Percentiles rank a stretch among this genome's conserved stretches.
Conservation (phyloP, 1,140 invertebrate species). For the Diorhabda sublineata region DNA sequence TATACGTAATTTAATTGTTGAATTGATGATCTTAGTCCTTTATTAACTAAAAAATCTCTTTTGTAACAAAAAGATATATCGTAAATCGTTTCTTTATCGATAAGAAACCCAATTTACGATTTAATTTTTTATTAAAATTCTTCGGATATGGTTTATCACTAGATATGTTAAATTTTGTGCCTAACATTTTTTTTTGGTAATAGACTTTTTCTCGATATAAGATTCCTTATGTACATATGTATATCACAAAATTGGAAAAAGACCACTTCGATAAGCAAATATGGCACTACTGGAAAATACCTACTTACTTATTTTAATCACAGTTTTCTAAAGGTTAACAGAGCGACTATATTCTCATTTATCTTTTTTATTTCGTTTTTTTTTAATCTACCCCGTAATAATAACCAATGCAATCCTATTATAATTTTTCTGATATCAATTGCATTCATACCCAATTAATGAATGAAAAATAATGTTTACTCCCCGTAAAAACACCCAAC, state of each 20-base stretch:
- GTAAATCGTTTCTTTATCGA: too few species aligned
- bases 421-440: not conserved
- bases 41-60: too few species aligned
- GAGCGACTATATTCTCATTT: not conserved
- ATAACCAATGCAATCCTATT: not conserved
- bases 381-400: not conserved
- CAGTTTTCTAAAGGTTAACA: conserved; percentile 7
- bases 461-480: too few species aligned
- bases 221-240: not conserved
- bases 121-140: not conserved
- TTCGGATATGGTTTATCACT: not conserved
- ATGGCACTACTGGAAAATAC: conserved; percentile 15
- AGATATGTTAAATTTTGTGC: not conserved
- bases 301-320: conserved; percentile 5
- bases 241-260: conserved; percentile 12
- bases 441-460: not conserved
- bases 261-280: conserved; percentile 7
- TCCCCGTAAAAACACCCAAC: too few species aligned
- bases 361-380: not conserved
- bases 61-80: too few species aligned
- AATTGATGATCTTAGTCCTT: too few species aligned
- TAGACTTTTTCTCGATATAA: not conserved
- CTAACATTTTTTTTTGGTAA: not conserved
- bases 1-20: too few species aligned
- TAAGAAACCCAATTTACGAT: too few species aligned